Conservation (phyloP, 2,797 vertebrate genomes). For the Cryptoprocta ferox region DNA sequence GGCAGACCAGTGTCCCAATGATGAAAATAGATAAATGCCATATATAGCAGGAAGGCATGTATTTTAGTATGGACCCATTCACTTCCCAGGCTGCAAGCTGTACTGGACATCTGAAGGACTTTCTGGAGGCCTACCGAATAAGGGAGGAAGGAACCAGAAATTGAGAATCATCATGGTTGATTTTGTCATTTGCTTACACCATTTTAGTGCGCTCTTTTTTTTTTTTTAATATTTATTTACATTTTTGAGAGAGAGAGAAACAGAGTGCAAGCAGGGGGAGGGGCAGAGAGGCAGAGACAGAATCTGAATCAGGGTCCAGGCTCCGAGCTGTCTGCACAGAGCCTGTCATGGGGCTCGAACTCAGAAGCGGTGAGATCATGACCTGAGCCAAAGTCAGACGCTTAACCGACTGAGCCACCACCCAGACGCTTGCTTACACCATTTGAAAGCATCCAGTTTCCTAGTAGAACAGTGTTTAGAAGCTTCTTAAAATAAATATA, state of each 20-base stretch:
- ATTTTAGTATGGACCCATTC: background rate
- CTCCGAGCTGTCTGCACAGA: too few species aligned
- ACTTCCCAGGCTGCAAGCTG: background rate
- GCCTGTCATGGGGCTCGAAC: fast-evolving
- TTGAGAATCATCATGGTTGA: background rate
- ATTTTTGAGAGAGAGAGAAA: too few species aligned
- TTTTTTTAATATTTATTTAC: too few species aligned
- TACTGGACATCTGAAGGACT: background rate
- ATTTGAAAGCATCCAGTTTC: background rate
- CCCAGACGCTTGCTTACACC: background rate
- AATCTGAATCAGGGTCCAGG: too few species aligned
- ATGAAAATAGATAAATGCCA: background rate
- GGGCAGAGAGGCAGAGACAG: too few species aligned
- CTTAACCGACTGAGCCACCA: too few species aligned
- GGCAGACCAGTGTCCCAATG: background rate
- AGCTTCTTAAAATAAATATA: constrained; percentile 12
- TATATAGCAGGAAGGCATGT: background rate
- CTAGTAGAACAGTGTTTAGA: background rate
- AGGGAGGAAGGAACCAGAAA: background rate
- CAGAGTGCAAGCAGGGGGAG: too few species aligned
- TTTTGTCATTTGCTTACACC: background rate
- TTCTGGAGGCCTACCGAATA: background rate
- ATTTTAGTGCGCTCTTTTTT: background rate
- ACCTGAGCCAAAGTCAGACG: too few species aligned
- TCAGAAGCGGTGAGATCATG: too few species aligned